Percentiles rank a stretch among this genome's conserved stretches.
Evolutionary conservation across 2,797 vertebrate genomes (phyloP).

Genomic region (Trematomus bernacchii): DNA sequence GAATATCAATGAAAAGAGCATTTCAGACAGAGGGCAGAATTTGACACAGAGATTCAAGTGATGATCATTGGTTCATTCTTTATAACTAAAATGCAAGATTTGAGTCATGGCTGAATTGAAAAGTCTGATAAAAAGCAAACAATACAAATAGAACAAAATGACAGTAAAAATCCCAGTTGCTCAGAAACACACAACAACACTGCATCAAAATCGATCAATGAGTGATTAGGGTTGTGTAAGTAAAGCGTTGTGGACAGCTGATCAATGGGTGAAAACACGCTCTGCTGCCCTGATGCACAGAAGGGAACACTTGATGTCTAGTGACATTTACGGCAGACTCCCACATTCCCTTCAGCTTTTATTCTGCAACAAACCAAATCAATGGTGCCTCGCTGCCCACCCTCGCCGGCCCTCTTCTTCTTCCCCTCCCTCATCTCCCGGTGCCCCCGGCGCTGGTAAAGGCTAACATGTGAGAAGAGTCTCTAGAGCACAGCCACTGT

Average conservation of each 20-base stretch:
- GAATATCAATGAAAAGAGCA: not conserved
- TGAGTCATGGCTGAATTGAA: slow-evolving; percentile 1
- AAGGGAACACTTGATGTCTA: slow-evolving; percentile 32
- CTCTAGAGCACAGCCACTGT: slow-evolving; percentile 45
- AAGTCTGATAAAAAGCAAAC: slow-evolving; percentile 2
- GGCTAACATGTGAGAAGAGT: slow-evolving; percentile 60
- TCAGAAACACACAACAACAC: slow-evolving; percentile 1
- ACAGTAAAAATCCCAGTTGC: not conserved
- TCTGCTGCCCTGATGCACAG: slow-evolving; percentile 17
- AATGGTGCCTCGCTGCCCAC: slow-evolving; percentile 19
- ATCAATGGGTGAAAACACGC: slow-evolving; percentile 29
- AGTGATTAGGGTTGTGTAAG: not conserved
- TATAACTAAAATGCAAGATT: slow-evolving; percentile 1
- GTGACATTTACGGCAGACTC: slow-evolving; percentile 56
- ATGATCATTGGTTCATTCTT: not conserved
- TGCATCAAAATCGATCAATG: slow-evolving; percentile 12
- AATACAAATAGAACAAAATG: not conserved
- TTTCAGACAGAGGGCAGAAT: not conserved
- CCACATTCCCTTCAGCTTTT: slow-evolving; percentile 49
- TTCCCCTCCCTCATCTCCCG: slow-evolving; percentile 24
- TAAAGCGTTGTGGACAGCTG: not conserved
- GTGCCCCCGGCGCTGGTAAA: slow-evolving; percentile 49
- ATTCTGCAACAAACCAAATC: slow-evolving; percentile 53
- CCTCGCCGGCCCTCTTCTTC: slow-evolving; percentile 12
- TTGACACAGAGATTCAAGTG: not conserved